Evolutionary conservation across 2,113 vertebrate species (phyloP).

Genomic region (Chauna torquata): DNA sequence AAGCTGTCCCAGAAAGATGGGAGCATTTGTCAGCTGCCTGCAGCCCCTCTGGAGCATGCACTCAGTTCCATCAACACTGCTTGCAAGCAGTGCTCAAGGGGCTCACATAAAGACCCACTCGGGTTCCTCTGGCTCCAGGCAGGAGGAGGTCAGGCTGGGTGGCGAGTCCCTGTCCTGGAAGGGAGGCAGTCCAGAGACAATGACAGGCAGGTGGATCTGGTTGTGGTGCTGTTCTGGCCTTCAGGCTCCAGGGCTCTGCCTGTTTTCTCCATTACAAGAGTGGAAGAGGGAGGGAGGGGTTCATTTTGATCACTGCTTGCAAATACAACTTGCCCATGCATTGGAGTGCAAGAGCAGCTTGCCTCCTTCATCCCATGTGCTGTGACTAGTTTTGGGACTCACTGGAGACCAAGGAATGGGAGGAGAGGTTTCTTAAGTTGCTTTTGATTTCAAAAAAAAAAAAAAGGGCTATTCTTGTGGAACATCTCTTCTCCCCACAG

Average conservation of each 20-base stretch:
- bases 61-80: background rate
- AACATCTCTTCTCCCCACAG: background rate
- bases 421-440: conserved; percentile 42
- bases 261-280: background rate
- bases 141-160: background rate
- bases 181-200: conserved; percentile 44
- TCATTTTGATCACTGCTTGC: conserved; percentile 57
- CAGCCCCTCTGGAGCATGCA: conserved; percentile 4
- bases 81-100: conserved; percentile 71
- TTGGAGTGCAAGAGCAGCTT: conserved; percentile 25
- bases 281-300: background rate
- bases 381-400: conserved; percentile 15
- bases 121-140: background rate
- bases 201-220: conserved; percentile 34
- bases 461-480: background rate
- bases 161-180: background rate
- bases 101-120: background rate
- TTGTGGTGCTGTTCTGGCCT: conserved; percentile 39
- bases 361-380: conserved; percentile 52
- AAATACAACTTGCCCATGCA: background rate
- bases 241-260: background rate
- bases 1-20: background rate
- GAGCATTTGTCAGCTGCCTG: background rate
- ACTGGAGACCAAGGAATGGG: conserved; percentile 20
- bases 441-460: background rate